Evolutionary conservation across 2,113 vertebrate species (phyloP).

Genomic region (Myotis davidii): DNA sequence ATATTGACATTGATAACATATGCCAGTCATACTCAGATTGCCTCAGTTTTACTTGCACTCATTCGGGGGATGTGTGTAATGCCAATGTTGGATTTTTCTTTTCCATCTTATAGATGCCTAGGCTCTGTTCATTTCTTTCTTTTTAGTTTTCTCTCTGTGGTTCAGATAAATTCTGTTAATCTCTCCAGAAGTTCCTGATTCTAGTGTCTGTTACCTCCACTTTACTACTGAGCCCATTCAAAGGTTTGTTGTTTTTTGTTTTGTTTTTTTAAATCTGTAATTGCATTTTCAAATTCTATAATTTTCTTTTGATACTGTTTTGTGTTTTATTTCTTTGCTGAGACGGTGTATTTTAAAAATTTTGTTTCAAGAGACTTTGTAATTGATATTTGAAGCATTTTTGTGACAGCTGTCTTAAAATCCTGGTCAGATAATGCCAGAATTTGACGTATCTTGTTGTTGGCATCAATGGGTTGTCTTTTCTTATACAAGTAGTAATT

Average conservation of each 20-base stretch:
- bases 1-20: not conserved
- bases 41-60: not conserved
- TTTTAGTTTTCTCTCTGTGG: not conserved
- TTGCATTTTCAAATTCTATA: no score
- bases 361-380: not conserved
- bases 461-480: no score
- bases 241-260: no score
- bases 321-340: not conserved
- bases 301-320: not conserved
- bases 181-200: not conserved
- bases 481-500: no score
- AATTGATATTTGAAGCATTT: not conserved
- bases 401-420: no score
- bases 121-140: not conserved
- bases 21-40: not conserved
- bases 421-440: no score
- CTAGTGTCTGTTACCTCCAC: not conserved
- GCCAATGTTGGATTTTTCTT: not conserved
- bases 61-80: not conserved
- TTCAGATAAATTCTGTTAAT: not conserved
- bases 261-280: no score
- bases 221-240: not conserved
- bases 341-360: not conserved
- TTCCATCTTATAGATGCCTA: not conserved
- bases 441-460: no score